Evolutionary conservation across 2,113 vertebrate genomes (phyloP).

Genomic region (Lampris incognitus): DNA sequence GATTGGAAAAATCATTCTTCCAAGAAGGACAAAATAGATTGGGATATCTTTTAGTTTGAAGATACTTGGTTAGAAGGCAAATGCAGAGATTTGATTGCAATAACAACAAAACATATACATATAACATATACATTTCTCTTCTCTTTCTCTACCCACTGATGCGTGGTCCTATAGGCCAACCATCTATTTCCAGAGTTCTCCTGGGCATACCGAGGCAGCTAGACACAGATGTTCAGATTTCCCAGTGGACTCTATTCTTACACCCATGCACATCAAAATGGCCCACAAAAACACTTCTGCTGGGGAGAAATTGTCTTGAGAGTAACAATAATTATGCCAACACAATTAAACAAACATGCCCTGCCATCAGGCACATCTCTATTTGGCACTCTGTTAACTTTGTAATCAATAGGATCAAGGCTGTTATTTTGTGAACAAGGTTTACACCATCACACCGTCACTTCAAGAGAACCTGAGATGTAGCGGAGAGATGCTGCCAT

Average conservation of each 20-base stretch:
- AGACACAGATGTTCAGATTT: constrained; percentile 72
- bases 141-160: constrained; percentile 45
- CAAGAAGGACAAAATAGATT: constrained; percentile 17
- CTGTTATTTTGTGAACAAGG: constrained; percentile 10
- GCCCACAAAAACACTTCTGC: constrained; percentile 25
- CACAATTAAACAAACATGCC: constrained; percentile 61
- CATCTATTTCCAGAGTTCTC: constrained; percentile 69
- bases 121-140: constrained; percentile 17
- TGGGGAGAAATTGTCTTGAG: constrained; percentile 46
- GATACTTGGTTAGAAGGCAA: neutral
- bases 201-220: constrained; percentile 40
- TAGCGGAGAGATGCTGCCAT: neutral
- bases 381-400: constrained; percentile 40
- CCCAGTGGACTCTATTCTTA: constrained; percentile 67
- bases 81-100: constrained; percentile 34
- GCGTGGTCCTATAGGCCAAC: constrained; percentile 47
- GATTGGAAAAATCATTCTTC: constrained; percentile 3
- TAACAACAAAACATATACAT: constrained; percentile 35
- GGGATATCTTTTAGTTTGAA: neutral
- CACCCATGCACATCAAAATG: constrained; percentile 49
- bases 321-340: constrained; percentile 50
- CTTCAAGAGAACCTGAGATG: neutral
- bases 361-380: constrained; percentile 36
- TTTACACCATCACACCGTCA: constrained; percentile 17
- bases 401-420: constrained; percentile 10